Evolutionary conservation across 2,797 vertebrate species (phyloP).

Genomic region (Cryptoblepharus egeriae): DNA sequence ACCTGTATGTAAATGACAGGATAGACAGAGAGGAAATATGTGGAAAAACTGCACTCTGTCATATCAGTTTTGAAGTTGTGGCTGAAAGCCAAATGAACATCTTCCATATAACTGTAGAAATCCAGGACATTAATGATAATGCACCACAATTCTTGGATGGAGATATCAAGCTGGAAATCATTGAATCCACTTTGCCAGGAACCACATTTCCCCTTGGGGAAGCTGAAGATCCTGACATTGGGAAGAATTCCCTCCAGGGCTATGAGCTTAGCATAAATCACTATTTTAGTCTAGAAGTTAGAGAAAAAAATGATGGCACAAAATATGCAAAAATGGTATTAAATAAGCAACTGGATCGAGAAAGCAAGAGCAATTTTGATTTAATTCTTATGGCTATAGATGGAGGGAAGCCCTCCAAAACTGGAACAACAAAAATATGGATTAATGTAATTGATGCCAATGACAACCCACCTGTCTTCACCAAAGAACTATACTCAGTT

Average conservation of each 20-base stretch:
- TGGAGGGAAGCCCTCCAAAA: constrained; percentile 74
- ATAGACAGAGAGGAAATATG: constrained; percentile 80
- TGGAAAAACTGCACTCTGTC: constrained; percentile 70
- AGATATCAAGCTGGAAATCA: constrained; percentile 69
- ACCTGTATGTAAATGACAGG: constrained; percentile 41
- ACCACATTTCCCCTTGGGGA: constrained; percentile 75
- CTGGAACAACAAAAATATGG: constrained; percentile 73
- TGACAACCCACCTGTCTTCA: constrained; percentile 80
- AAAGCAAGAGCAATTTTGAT: constrained; percentile 70
- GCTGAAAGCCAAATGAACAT: constrained; percentile 81
- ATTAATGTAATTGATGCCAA: constrained; percentile 79
- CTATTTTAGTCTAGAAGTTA: constrained; percentile 75
- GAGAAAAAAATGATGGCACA: constrained; percentile 67
- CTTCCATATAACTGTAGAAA: constrained; percentile 71
- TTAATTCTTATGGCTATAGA: constrained; percentile 76
- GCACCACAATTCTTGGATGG: constrained; percentile 70
- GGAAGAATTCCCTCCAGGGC: constrained; percentile 76
- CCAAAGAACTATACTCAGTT: constrained; percentile 69
- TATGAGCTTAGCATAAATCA: constrained; percentile 78
- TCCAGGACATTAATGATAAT: constrained; percentile 78
- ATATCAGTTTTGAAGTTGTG: constrained; percentile 81
- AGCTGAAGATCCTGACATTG: constrained; percentile 80
- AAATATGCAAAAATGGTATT: constrained; percentile 77
- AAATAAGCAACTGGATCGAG: constrained; percentile 77
- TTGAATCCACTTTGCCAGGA: constrained; percentile 72